A percentile compares a stretch with the other conserved stretches of the same genome.
These are phyloP conservation scores for Turritopsis dohrnii DNA, from an alignment of 30 jellyfish, hydroid and myxozoan species.

Conservation along the genomic window DNA sequence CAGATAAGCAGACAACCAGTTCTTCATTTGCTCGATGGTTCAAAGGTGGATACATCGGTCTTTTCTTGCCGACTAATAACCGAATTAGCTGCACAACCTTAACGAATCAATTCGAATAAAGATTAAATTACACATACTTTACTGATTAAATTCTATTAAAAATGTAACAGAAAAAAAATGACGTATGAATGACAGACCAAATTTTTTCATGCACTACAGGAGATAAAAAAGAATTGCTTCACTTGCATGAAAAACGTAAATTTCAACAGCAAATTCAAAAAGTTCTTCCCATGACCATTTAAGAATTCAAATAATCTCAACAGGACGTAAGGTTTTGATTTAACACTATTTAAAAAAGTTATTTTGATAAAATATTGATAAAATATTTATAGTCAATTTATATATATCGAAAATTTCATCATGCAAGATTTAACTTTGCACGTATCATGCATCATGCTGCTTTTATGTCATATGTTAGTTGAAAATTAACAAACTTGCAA, in stretches of 20 bases:
- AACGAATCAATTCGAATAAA: not conserved
- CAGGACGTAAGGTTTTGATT: not conserved
- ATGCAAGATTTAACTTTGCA: not conserved
- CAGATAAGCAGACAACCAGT: not conserved
- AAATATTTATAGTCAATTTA: not conserved
- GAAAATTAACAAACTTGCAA: too few species aligned
- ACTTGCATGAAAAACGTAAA: too few species aligned
- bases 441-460: not conserved
- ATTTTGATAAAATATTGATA: not conserved
- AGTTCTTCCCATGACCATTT: not conserved
- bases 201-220: not conserved
- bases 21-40: not conserved
- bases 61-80: not conserved
- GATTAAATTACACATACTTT: not conserved
- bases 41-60: not conserved
- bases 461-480: too few species aligned
- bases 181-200: not conserved
- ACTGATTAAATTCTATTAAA: not conserved
- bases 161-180: not conserved
- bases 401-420: not conserved
- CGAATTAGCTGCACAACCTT: not conserved
- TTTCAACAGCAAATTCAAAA: too few species aligned
- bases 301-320: not conserved
- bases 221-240: too few species aligned
- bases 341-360: not conserved